These are phyloP conservation scores for Zaprionus inermis DNA, from an alignment of 1,140 invertebrate genomes.

Conservation along the genomic window DNA sequence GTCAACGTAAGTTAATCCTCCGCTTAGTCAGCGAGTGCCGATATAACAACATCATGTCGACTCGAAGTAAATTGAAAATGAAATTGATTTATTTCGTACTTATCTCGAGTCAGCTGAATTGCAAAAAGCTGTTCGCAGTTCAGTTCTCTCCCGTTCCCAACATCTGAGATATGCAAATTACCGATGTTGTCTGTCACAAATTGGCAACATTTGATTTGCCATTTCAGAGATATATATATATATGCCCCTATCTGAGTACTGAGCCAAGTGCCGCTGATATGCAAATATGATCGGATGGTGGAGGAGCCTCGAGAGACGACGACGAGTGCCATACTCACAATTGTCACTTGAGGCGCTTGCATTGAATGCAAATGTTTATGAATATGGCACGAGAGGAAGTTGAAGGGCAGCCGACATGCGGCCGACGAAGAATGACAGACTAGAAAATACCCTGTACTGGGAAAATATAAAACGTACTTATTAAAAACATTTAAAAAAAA, in stretches of 20 bases:
- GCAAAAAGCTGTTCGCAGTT: slow-evolving; percentile 38
- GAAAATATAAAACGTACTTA: background rate
- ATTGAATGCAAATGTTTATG: slow-evolving; percentile 77
- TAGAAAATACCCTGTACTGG: background rate
- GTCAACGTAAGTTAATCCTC: background rate
- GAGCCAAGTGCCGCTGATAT: slow-evolving; percentile 63
- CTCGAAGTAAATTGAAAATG: slow-evolving; percentile 25
- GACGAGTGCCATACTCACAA: slow-evolving; percentile 56
- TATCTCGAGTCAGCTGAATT: slow-evolving; percentile 31
- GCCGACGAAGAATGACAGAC: background rate
- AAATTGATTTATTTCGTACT: slow-evolving; percentile 42
- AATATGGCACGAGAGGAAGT: slow-evolving; percentile 19
- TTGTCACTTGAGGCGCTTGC: slow-evolving; percentile 50
- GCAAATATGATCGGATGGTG: slow-evolving; percentile 47
- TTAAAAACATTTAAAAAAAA: too few species aligned
- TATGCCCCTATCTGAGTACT: background rate
- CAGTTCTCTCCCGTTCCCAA: slow-evolving; percentile 20
- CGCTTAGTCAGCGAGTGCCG: background rate
- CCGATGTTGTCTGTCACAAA: slow-evolving; percentile 50
- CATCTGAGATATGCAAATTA: slow-evolving; percentile 71
- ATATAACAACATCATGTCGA: slow-evolving; percentile 18
- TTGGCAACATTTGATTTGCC: slow-evolving; percentile 79
- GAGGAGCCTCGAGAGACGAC: slow-evolving; percentile 24
- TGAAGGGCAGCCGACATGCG: background rate
- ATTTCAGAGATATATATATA: slow-evolving; percentile 54